Conservation (phyloP, 2,888 invertebrate species). For the Polia nebulosa region DNA sequence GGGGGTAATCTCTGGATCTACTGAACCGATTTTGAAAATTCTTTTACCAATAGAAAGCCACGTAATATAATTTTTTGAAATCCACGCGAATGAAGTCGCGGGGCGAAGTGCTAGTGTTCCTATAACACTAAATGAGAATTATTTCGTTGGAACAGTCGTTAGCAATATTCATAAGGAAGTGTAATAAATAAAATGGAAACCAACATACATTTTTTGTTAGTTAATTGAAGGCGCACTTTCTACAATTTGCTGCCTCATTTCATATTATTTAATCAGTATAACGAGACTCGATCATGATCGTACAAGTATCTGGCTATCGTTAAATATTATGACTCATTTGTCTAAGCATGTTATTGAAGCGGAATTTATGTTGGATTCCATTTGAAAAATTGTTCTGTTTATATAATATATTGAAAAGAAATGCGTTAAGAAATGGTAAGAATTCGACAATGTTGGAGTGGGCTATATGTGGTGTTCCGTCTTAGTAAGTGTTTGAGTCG, state of each 20-base stretch:
- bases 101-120: neutral
- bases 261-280: constrained; percentile 26
- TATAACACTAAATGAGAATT: constrained; percentile 10
- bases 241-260: constrained; percentile 32
- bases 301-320: constrained; percentile 16
- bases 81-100: too few species aligned
- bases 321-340: constrained; percentile 27
- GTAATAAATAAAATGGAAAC: constrained; percentile 27
- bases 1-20: too few species aligned
- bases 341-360: constrained; percentile 5
- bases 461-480: constrained; percentile 79
- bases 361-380: constrained; percentile 11
- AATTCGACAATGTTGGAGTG: constrained; percentile 52
- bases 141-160: constrained; percentile 24
- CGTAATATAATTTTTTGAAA: too few species aligned
- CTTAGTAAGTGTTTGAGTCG: constrained; percentile 80
- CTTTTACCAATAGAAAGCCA: too few species aligned
- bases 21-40: too few species aligned
- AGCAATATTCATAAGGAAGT: constrained; percentile 27
- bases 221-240: constrained; percentile 43
- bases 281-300: constrained; percentile 8
- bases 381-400: constrained; percentile 35
- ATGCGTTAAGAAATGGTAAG: constrained; percentile 36
- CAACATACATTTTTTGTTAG: constrained; percentile 27
- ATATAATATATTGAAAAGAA: constrained; percentile 36